phyloP scores from a whole-genome alignment of 2,113 vertebrate species.

The Kryptolebias marmoratus region DNA sequence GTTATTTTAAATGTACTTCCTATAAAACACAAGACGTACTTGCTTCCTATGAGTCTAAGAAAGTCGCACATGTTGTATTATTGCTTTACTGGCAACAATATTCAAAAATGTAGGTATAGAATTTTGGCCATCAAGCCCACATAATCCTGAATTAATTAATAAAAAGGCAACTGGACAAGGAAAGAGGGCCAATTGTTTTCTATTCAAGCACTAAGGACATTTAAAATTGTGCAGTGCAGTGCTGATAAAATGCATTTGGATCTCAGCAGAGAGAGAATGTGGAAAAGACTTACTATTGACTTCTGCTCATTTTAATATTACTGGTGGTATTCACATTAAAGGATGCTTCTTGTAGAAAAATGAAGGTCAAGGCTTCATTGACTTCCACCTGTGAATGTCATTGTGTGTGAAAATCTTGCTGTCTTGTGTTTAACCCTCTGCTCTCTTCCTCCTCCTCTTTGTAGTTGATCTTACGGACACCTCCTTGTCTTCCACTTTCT shows the following conservation, averaged over 20 bases:
- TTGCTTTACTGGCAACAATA: too few species aligned
- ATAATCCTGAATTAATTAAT: too few species aligned
- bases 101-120: too few species aligned
- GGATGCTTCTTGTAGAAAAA: too few species aligned
- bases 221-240: background rate
- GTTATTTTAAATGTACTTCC: too few species aligned
- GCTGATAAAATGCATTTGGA: background rate
- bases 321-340: background rate
- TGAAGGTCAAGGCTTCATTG: too few species aligned
- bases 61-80: too few species aligned
- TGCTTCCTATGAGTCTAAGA: too few species aligned
- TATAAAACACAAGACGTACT: too few species aligned
- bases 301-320: background rate
- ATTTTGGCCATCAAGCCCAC: too few species aligned
- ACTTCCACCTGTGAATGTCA: conserved; percentile 7
- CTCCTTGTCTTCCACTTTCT: conserved; percentile 72
- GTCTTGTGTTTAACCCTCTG: conserved; percentile 71
- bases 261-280: background rate
- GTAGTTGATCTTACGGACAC: conserved; percentile 78
- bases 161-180: background rate
- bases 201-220: background rate
- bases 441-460: conserved; percentile 74
- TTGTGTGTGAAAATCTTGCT: conserved; percentile 24
- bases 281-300: background rate
- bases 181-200: background rate